phyloP scores from a whole-genome alignment of 2,797 vertebrate genomes.

The Botia kubotai region DNA sequence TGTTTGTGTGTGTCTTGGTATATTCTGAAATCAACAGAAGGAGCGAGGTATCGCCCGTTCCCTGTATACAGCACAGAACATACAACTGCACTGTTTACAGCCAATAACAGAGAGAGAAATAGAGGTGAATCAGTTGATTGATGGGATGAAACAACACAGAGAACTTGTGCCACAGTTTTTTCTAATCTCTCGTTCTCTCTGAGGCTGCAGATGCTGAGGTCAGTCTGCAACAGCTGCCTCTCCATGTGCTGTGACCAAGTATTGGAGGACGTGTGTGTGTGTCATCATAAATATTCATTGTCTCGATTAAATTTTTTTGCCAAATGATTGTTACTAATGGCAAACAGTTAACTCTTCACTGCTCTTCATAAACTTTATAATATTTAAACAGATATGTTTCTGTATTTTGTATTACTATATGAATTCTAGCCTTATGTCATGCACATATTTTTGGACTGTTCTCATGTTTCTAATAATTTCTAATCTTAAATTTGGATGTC shows the following conservation, averaged over 20 bases:
- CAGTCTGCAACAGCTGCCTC: slow-evolving; percentile 86
- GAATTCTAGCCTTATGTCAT: too few species aligned
- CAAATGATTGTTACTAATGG: slow-evolving; percentile 54
- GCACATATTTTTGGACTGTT: too few species aligned
- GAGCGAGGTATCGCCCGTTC: background rate
- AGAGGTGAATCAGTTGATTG: slow-evolving; percentile 52
- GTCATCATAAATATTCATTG: slow-evolving; percentile 64
- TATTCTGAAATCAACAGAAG: slow-evolving; percentile 31
- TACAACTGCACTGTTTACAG: background rate
- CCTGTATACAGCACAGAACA: background rate
- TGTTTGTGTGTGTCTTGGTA: slow-evolving; percentile 18
- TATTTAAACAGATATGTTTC: background rate
- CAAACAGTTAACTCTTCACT: slow-evolving; percentile 49
- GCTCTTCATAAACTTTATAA: slow-evolving; percentile 9
- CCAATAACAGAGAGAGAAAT: slow-evolving; percentile 61
- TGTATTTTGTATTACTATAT: too few species aligned
- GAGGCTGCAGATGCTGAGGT: slow-evolving; percentile 78
- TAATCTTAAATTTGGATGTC: background rate
- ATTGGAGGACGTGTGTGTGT: slow-evolving; percentile 67
- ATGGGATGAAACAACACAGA: background rate
- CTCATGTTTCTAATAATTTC: background rate
- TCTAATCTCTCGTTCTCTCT: slow-evolving; percentile 56
- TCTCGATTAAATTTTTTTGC: slow-evolving; percentile 49
- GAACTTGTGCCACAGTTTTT: slow-evolving; percentile 28
- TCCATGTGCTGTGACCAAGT: slow-evolving; percentile 85